These are phyloP conservation scores for Zaprionus bogoriensis DNA, from an alignment of 2,888 invertebrate species.

Conservation along the genomic window DNA sequence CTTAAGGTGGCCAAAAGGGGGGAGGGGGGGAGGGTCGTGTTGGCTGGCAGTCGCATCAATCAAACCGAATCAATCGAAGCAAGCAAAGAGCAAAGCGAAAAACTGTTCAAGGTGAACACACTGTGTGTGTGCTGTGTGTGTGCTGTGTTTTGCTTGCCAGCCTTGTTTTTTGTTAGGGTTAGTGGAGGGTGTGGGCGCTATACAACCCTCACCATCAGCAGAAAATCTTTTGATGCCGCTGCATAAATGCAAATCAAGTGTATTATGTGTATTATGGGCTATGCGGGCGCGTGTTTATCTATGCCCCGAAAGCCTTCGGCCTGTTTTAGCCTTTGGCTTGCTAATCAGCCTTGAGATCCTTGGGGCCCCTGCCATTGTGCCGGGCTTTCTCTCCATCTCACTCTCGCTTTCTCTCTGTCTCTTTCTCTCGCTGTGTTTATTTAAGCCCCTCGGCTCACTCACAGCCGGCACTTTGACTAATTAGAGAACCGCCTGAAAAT, in stretches of 20 bases:
- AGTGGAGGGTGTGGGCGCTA: not conserved
- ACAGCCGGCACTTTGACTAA: conserved; percentile 73
- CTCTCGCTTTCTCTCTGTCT: conserved; percentile 16
- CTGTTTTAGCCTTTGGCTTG: conserved; percentile 35
- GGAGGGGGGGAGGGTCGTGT: not conserved
- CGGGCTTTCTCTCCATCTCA: conserved; percentile 23
- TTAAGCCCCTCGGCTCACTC: conserved; percentile 58
- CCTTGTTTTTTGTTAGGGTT: conserved; percentile 10
- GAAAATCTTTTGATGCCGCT: conserved; percentile 67
- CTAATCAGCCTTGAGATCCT: conserved; percentile 54
- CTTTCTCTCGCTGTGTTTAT: conserved; percentile 47
- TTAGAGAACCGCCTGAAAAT: conserved; percentile 72
- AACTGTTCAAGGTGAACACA: conserved; percentile 45
- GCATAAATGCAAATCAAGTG: conserved; percentile 70
- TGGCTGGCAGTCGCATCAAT: conserved; percentile 32
- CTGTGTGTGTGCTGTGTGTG: conserved; percentile 9
- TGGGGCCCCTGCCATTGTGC: conserved; percentile 12
- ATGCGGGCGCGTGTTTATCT: conserved; percentile 61
- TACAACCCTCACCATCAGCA: conserved; percentile 56
- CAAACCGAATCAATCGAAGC: conserved; percentile 52
- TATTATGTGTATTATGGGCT: conserved; percentile 34
- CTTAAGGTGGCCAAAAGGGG: conserved; percentile 30
- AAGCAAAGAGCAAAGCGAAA: conserved; percentile 4
- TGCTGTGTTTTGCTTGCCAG: not conserved
- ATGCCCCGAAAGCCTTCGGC: conserved; percentile 21